Base-by-base conservation (phyloP, 2,888 invertebrate genomes). In the Cephus rjabovi region DNA sequence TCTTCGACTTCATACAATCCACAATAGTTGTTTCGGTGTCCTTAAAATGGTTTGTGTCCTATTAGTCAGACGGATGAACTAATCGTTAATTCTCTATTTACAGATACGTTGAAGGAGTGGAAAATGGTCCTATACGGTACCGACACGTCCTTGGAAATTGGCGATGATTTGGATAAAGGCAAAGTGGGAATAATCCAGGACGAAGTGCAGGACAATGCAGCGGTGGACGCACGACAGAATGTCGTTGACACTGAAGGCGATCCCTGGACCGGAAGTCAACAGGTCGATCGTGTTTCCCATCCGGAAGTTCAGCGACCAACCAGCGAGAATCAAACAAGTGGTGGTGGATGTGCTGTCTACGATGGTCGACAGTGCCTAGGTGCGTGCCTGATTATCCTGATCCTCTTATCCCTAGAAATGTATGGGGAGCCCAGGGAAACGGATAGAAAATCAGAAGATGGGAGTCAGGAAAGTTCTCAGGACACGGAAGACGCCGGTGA, bases 41-140 rank as follows among this genome's bases (percentile, higher is more conserved):
- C 40, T 15, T 40, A 15, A 40, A 40, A 6, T 6, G 15, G 4
- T 40, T 1, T 40, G 40, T 15, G 15, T 15, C 40, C 40, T 6
- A 2, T 15, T 15, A 6, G 15, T 40, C 40, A 0, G 40, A 1
- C 6, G 15, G 4, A 40, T 6, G 6, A 15, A 15, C 40, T 40
- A 6, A 40, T 4, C 2, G 15, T 40, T 15, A 6, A 40, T 6
- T 15, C 15, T 80, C 81, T 81, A 35, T 83, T 87, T 89, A 78
- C 89, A 91, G 91, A 89, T 83, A 89, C 86, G 0, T 79, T 97
- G 79, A 94, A 95, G 76, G 95, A 96, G 85, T 97, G 97, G 97
- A 95, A 96, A 91, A 92, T 97, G 87, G 95, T 96, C 87, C 95
- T 97, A 90, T 96, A 96, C 91, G 97, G 97, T 71, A 97, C 97